A percentile compares a stretch with the other conserved stretches of the same genome.
Evolutionary conservation across 2,113 vertebrate species (phyloP).

Genomic region (Myrmecophaga tridactyla): DNA sequence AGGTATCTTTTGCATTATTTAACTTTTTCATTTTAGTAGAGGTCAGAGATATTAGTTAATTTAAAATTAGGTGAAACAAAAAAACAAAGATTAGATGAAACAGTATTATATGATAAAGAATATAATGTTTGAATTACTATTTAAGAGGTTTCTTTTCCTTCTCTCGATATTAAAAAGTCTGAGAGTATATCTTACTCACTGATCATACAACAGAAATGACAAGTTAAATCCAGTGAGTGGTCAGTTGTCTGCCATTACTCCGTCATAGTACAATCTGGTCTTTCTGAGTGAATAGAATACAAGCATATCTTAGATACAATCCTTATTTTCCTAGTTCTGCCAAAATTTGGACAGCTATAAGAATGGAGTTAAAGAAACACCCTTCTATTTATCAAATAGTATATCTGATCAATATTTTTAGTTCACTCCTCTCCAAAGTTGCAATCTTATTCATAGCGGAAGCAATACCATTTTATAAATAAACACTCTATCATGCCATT

Average conservation of each 20-base stretch:
- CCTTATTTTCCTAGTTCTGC: neutral
- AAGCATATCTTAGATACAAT: neutral
- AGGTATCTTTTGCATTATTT: neutral
- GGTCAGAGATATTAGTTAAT: neutral
- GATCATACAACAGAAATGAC: neutral
- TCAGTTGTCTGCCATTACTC: neutral
- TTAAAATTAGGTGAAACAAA: neutral
- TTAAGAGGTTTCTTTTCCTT: conserved; percentile 30
- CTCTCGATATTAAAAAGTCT: neutral
- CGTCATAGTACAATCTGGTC: neutral
- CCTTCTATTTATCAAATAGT: neutral
- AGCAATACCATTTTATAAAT: neutral
- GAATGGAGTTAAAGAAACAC: neutral
- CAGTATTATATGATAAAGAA: neutral
- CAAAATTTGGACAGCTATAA: neutral
- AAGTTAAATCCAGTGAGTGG: neutral
- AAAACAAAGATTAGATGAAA: conserved; percentile 17
- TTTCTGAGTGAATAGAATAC: conserved; percentile 10
- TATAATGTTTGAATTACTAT: neutral
- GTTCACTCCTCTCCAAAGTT: neutral
- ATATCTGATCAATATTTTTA: neutral
- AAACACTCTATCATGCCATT: neutral
- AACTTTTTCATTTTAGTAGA: conserved; percentile 3
- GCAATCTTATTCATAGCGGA: neutral
- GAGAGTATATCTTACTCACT: neutral